These are phyloP conservation scores for Drosophila acutilabella DNA, from an alignment of 2,888 invertebrate genomes.

Conservation along the genomic window DNA sequence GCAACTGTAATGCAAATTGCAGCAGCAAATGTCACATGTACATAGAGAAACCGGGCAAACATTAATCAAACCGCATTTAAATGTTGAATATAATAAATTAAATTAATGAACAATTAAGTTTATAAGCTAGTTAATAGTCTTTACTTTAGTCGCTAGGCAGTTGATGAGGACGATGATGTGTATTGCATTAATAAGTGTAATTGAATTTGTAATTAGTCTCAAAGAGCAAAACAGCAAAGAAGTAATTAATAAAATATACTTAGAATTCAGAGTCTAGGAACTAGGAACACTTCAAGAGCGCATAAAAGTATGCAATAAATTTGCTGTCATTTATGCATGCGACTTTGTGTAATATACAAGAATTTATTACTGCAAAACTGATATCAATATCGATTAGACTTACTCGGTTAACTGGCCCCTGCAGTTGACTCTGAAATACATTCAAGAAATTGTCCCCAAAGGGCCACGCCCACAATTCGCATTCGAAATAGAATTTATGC, in stretches of 20 bases:
- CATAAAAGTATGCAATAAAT: conserved; percentile 13
- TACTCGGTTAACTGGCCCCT: conserved; percentile 13
- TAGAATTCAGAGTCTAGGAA: conserved; percentile 1
- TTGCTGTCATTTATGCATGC: neutral
- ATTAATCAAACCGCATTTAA: conserved; percentile 78
- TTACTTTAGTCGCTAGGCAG: conserved; percentile 30
- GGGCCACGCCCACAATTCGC: conserved; percentile 12
- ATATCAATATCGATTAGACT: conserved; percentile 29
- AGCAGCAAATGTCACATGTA: conserved; percentile 61
- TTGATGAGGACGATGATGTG: conserved; percentile 11
- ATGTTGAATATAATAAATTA: conserved; percentile 56
- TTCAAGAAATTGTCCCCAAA: conserved; percentile 1
- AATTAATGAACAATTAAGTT: conserved; percentile 48
- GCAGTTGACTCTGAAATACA: neutral
- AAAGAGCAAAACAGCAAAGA: conserved; percentile 25
- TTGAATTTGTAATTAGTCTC: conserved; percentile 33
- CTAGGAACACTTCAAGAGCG: neutral
- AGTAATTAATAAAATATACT: conserved; percentile 1
- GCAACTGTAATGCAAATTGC: conserved; percentile 8
- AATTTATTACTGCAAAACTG: conserved; percentile 22
- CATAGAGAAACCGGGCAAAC: conserved; percentile 70
- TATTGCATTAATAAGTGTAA: conserved; percentile 21
- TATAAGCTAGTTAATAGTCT: conserved; percentile 30
- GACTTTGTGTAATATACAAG: conserved; percentile 15
- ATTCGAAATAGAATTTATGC: conserved; percentile 17